Evolutionary conservation across 2,888 invertebrate species (phyloP), one percentile per base, ranked within the genome.

Genomic region (Oxystoma pomonae): DNA sequence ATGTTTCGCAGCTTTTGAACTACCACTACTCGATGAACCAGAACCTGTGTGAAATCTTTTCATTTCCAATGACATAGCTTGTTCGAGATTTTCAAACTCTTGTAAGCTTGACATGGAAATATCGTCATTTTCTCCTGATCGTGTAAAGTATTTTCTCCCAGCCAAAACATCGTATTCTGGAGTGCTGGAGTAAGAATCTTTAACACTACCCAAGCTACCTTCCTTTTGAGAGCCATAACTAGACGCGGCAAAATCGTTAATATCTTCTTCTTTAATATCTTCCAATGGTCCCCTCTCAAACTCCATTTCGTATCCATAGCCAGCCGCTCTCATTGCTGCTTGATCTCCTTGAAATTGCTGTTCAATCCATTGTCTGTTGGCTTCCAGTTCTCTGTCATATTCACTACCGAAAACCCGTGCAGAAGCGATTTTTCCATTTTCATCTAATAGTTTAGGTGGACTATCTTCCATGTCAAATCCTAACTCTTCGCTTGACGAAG

Each of bases 61-160:
- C 76, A 90, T 91, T 76, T 94, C 94, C 76, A 92, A 83, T 0
- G 87, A 87, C 74, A 96, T 87, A 1, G 93, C 91, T 71, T 87
- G 88, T 80, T 97, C 97, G 16, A 97, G 81, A 67, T 90, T 90
- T 82, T 97, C 97, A 82, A 97, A 97, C 77, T 97, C 97, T 80
- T 95, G 94, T 65, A 97, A 83, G 3, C 96, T 96, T 68, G 91
- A 94, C 79, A 96, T 89, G 0, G 96, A 96, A 53, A 94, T 86
- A 76, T 96, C 94, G 76, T 97, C 96, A 75, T 92, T 91, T 71
- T 96, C 95, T n/a, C 90, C 88, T 70, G 87, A 85, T 69, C 89
- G 88, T 1, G 90, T 87, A 73, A 94, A 90, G 78, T 91, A 92
- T 74, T 91, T 90, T 74, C 91, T 87, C n/a, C 92, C 88, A 60